Base-by-base conservation (phyloP, 2,797 vertebrate species). In the Sebastes reedi region DNA sequence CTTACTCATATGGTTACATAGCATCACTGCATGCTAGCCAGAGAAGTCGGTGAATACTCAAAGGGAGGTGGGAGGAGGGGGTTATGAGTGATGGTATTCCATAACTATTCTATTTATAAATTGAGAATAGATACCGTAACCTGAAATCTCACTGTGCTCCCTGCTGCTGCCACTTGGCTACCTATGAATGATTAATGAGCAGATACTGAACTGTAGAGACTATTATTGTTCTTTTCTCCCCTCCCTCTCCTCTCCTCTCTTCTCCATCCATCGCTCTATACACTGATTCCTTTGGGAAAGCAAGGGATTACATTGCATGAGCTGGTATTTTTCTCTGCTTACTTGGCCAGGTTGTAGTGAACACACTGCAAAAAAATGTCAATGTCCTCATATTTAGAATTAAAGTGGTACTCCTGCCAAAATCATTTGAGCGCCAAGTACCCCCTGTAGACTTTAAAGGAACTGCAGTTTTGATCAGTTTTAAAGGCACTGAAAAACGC, bases 131-230 rank as follows among this genome's bases (percentile, higher is more conserved):
- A 96, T 95, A 94, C 87, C 82, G 87, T 93, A 94, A 95, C 94
- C 93, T 94, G 92, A 94, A 93, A 93, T 96, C 91, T 94, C 87
- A 87, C 90, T 89, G 92, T 80, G 84, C 88, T 91, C 91, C 93
- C 92, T 90, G 91, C 90, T 88, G 91, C 90, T 94, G 91, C 93
- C 94, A 93, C 91, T 95, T 94, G 92, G 88, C 80, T 89, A 88
- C 66, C 87, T 89, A 94, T 95, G 91, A 96, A 96, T 95, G 94
- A 96, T 95, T 96, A 95, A 96, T 96, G 93, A 94, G 95, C 91
- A 94, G 90, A 95, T 94, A 89, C 93, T 93, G 93, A 95, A 95
- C 92, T 94, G 92, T 89, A 88, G 90, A 93, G 90, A 90, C 91
- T 92, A 91, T 95, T 94, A 92, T 94, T 93, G 92, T 93, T 88